These are phyloP conservation scores for Xyrichtys novacula DNA, from an alignment of 2,797 vertebrate species.

Conservation along the genomic window DNA sequence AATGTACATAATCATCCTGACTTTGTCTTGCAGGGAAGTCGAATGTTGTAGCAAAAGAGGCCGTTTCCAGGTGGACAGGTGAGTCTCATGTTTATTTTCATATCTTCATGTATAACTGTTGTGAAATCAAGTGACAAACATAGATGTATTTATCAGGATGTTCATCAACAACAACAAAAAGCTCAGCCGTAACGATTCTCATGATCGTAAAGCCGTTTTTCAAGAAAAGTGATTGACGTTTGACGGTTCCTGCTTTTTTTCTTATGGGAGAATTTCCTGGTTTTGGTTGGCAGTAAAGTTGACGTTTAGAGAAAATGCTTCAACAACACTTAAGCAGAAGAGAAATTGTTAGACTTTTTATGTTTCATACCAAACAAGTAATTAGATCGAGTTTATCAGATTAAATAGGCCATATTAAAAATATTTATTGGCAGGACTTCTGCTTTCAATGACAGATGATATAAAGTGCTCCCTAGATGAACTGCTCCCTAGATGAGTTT, in stretches of 20 bases:
- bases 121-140: background rate
- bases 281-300: background rate
- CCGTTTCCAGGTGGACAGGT: slow-evolving; percentile 98
- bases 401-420: background rate
- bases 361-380: background rate
- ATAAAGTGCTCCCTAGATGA: no score
- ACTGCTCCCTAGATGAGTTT: no score
- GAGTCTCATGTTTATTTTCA: slow-evolving; percentile 55
- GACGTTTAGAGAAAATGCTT: no score
- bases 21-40: slow-evolving; percentile 87
- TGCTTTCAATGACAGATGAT: no score
- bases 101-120: background rate
- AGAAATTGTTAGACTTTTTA: background rate
- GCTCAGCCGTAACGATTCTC: background rate
- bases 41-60: slow-evolving; percentile 93
- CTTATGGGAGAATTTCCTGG: no score
- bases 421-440: no score
- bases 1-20: slow-evolving; percentile 7
- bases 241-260: background rate
- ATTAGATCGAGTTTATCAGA: background rate
- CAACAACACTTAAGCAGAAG: no score
- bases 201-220: background rate
- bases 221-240: background rate
- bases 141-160: background rate
- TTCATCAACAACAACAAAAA: background rate